Base-by-base conservation (phyloP, 2,113 vertebrate genomes). In the Chaenogobius annularis region DNA sequence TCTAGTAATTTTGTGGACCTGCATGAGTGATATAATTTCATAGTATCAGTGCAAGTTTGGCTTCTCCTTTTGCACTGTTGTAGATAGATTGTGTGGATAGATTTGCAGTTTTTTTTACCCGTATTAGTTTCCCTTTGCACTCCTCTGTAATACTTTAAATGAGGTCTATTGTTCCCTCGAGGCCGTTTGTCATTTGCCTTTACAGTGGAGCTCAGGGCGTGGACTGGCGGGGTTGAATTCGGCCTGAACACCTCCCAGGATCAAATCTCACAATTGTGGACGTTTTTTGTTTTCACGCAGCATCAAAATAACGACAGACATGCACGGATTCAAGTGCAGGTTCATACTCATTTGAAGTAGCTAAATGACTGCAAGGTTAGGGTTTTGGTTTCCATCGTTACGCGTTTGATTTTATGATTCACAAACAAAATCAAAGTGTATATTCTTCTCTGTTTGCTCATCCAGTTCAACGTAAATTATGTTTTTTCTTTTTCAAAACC, bases 201-300 rank as follows among this genome's bases (percentile, higher is more conserved):
- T 50, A 55, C 64, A 77, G 50, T 52, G 75, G 26, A 73, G 72
- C 54, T 68, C 66, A 65, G 77, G 81, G 79, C 65, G 88, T 81
- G 83, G 81, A 74, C 76, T 3, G 50, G 5, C 20, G 35, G 35
- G 35, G n/a, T 35, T 6, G 35, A 35, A 35, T 35, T 35, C 52
- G 8, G 31, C 66, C 46, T 15, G 3, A 77, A 70, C 20, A 35
- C 74, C 54, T 77, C 79, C 65, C 73, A 71, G 68, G 75, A 77
- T 84, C 63, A 71, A 9, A 47, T 67, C 52, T 15, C 66, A 26
- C 15, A 74, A 79, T 58, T 72, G 73, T 66, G 67, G 50, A 19
- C n/a, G 19, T 17, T 50, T 44, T 44, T 44, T 50, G 13, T 50
- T 14, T 50, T 10, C 3, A 54, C 10, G n/a, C n/a, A 20, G 50